Percentiles rank a stretch among this genome's conserved stretches.
Conservation (phyloP, 2,113 vertebrate species). For the Oceanodroma tethys region DNA sequence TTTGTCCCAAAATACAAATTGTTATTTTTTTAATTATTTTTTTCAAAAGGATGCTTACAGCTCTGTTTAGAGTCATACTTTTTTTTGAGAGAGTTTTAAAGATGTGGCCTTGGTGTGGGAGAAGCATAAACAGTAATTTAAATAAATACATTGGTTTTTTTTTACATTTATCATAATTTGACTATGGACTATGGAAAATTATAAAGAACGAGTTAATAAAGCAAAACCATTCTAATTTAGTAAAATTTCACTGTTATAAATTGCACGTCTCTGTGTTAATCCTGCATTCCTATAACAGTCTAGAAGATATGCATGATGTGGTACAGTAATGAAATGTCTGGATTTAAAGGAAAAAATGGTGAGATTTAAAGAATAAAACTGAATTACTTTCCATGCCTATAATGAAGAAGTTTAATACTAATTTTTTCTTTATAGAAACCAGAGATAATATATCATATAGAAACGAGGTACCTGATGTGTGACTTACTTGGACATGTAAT, state of each 20-base stretch:
- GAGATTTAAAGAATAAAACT: background rate
- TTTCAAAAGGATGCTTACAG: background rate
- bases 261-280: background rate
- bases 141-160: background rate
- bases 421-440: background rate
- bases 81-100: background rate
- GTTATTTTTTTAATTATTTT: background rate
- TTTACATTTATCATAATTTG: background rate
- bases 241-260: background rate
- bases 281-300: background rate
- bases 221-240: background rate
- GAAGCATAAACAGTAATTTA: background rate
- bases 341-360: background rate
- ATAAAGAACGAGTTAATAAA: background rate
- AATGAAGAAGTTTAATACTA: background rate
- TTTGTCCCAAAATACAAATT: background rate
- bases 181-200: background rate
- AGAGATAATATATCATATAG: background rate
- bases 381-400: background rate
- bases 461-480: background rate
- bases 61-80: background rate
- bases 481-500: background rate
- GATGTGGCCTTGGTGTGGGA: background rate
- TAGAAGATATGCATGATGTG: background rate
- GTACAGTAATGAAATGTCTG: background rate